Evolutionary conservation across 2,797 vertebrate genomes (phyloP), one percentile per base, ranked within the genome.

Genomic region (Pelochelys cantorii): DNA sequence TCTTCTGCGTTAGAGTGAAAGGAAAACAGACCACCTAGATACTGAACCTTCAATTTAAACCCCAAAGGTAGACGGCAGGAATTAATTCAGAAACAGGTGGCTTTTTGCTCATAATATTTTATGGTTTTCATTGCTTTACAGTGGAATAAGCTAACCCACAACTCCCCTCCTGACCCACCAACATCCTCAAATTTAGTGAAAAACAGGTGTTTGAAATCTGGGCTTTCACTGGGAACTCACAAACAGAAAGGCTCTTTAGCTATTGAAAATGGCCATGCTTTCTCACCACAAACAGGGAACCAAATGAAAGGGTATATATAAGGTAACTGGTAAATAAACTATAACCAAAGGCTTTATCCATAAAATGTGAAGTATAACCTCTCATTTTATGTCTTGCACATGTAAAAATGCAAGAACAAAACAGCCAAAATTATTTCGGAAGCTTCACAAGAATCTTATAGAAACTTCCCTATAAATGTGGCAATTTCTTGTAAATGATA

Each of bases 41-140:
- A 89, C 71, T 57, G 92, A 96, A 90, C 65, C 89, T 95, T 74
- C 90, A 57, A 81, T 95, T 89, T 79, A 94, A 97, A 93, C 68
- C 93, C 87, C 89, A 96, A 96, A 97, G 95, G 93, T 95, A 95
- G 93, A 96, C 0, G 1, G 93, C 81, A 85, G 91, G 62, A 90
- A 92, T 93, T 94, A 84, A 93, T 91, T 94, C 95, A 96, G 86
- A 88, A 97, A 96, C 97, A 97, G 95, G 97, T 97, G 95, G 96
- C 92, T 96, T 97, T 96, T 96, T 95, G 95, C 94, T 96, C 94
- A 97, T 97, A 97, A 95, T 96, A 95, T 96, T 97, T 97, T 97
- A 97, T 95, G 91, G 81, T 87, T 95, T 96, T 95, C 93, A 91
- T 95, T 95, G 96, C 92, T 95, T 97, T 96, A 96, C 96, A 97